These are phyloP conservation scores for Pocota personata DNA, from an alignment of 2,888 invertebrate species.

Conservation along the genomic window DNA sequence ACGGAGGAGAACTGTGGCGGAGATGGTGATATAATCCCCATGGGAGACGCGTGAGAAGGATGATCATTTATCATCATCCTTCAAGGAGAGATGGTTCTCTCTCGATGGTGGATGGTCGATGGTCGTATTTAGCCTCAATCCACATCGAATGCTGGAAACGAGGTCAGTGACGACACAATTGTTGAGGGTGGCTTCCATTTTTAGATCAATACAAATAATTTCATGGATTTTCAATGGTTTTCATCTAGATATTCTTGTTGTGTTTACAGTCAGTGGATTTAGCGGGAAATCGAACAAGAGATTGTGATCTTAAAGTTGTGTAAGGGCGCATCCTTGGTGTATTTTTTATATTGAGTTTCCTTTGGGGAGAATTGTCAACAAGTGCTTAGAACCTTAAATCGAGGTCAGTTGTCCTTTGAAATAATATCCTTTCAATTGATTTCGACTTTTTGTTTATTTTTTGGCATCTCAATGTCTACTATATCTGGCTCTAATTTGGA, in stretches of 20 bases:
- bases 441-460: neutral
- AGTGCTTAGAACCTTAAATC: neutral
- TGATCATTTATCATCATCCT: slow-evolving; percentile 72
- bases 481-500: neutral
- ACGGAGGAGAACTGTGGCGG: neutral
- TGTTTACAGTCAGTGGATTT: neutral
- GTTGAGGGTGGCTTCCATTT: slow-evolving; percentile 9
- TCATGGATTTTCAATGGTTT: slow-evolving; percentile 17
- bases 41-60: slow-evolving; percentile 63
- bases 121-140: slow-evolving; percentile 37
- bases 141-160: slow-evolving; percentile 13
- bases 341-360: neutral
- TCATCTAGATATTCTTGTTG: neutral
- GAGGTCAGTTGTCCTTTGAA: neutral
- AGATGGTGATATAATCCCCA: slow-evolving; percentile 66
- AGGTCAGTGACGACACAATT: slow-evolving; percentile 35
- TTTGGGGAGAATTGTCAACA: neutral
- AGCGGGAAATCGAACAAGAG: neutral
- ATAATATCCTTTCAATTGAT: neutral
- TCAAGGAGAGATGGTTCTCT: slow-evolving; percentile 30
- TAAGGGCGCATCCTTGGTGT: neutral
- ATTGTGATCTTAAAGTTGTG: neutral
- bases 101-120: neutral
- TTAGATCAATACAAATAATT: slow-evolving; percentile 35
- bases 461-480: neutral